These are phyloP conservation scores for Plebejus melissa DNA, from an alignment of 2,888 invertebrate species.

Conservation along the genomic window DNA sequence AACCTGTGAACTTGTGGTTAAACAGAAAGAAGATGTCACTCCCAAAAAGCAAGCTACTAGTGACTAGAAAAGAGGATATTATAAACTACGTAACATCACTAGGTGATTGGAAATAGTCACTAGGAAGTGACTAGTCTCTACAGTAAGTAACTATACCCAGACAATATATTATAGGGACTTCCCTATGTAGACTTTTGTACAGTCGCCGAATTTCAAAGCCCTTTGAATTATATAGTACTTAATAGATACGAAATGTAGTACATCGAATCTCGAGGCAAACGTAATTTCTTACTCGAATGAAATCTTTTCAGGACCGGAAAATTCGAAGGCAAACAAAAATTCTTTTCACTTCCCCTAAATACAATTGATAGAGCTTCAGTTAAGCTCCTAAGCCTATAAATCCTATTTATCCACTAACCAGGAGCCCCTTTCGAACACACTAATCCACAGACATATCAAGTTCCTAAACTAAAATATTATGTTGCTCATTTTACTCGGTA, in stretches of 20 bases:
- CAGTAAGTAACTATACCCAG: no score
- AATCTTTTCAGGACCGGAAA: neutral
- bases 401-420: neutral
- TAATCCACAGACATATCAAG: neutral
- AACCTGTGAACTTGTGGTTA: neutral
- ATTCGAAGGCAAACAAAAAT: neutral
- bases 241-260: no score
- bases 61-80: no score
- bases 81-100: no score
- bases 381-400: constrained; percentile 5
- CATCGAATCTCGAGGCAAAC: neutral
- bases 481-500: neutral
- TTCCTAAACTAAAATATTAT: neutral
- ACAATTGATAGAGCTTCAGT: constrained; percentile 11
- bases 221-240: no score
- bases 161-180: neutral
- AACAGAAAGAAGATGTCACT: neutral
- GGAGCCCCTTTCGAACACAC: neutral
- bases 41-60: neutral
- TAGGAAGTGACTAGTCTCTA: neutral
- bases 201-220: neutral
- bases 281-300: neutral
- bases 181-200: neutral
- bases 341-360: neutral
- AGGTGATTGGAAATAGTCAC: neutral